phyloP scores from a whole-genome alignment of 2,113 vertebrate species.

The Uropsilus gracilis region DNA sequence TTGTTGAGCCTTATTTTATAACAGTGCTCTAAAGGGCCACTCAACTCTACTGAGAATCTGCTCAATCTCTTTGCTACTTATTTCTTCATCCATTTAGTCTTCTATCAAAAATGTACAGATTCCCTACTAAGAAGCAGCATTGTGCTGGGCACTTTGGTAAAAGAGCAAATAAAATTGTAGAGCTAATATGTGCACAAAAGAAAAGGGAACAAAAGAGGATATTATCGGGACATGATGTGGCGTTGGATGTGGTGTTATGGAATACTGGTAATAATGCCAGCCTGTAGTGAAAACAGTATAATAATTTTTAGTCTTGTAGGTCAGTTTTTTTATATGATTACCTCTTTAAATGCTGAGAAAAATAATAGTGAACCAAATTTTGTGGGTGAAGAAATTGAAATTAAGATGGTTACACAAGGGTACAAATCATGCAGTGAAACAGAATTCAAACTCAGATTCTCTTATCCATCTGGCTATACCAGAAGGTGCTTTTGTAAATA shows the following conservation, averaged over 20 bases:
- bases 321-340: neutral
- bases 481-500: neutral
- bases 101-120: neutral
- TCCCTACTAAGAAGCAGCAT: neutral
- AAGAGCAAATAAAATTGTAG: too few relatives aligned
- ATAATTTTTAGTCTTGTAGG: neutral
- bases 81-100: neutral
- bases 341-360: neutral
- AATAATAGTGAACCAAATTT: neutral
- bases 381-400: neutral
- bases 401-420: neutral
- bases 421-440: neutral
- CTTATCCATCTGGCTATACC: neutral
- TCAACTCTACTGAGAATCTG: neutral
- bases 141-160: too few relatives aligned
- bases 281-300: neutral
- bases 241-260: neutral
- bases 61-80: neutral
- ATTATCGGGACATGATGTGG: neutral
- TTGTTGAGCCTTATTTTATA: neutral
- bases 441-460: neutral
- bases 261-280: neutral
- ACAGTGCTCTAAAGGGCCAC: neutral
- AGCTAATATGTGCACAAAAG: too few relatives aligned
- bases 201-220: neutral